A percentile compares a stretch with the other conserved stretches of the same genome.
Conservation (phyloP, 2,113 vertebrate genomes). For the Micronycteris hirsuta region DNA sequence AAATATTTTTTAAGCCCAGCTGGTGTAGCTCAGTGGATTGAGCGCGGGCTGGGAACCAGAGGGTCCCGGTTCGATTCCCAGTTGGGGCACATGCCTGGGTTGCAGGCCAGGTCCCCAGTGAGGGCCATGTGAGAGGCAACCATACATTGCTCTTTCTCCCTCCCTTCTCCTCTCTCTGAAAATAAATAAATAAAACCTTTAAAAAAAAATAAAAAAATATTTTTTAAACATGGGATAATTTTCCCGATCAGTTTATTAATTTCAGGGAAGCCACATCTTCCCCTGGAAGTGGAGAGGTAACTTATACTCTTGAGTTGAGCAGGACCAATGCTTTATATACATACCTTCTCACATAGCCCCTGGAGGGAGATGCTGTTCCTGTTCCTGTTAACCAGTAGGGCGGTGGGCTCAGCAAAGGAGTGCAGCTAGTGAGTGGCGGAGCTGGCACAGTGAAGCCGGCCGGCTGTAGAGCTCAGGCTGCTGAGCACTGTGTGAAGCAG, state of each 20-base stretch:
- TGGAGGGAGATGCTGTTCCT: background rate
- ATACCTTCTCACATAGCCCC: background rate
- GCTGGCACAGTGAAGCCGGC: rapidly evolving
- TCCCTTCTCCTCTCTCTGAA: too few species aligned
- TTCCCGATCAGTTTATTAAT: background rate
- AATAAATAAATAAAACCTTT: too few species aligned
- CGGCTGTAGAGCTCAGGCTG: background rate
- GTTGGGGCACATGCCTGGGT: too few species aligned
- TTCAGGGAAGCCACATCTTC: background rate
- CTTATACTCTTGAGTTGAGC: background rate
- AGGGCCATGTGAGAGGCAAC: too few species aligned
- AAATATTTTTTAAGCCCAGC: background rate
- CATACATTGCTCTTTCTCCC: too few species aligned
- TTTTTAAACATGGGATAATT: background rate
- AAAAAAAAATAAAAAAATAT: too few species aligned
- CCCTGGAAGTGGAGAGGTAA: background rate
- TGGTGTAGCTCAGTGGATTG: too few species aligned
- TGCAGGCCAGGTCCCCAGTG: too few species aligned
- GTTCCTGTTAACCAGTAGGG: background rate
- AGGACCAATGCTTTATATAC: background rate
- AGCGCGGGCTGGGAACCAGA: too few species aligned
- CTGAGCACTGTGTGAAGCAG: background rate
- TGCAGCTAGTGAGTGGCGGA: background rate
- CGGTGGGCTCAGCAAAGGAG: background rate
- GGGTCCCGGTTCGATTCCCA: too few species aligned